These are phyloP conservation scores for Hyles lineata DNA, from an alignment of 2,888 invertebrate species.

Conservation along the genomic window DNA sequence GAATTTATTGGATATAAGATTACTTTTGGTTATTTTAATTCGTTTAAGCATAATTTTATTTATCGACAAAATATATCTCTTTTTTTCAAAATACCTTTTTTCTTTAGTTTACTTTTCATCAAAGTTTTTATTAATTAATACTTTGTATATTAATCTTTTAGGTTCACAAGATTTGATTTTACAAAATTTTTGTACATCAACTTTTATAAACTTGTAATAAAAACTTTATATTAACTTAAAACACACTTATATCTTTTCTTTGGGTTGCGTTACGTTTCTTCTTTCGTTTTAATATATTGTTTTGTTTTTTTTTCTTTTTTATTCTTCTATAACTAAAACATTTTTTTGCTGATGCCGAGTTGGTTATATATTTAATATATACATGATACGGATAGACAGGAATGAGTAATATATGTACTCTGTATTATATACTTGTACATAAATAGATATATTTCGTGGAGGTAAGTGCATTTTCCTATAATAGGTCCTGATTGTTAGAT, in stretches of 20 bases:
- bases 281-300: constrained; percentile 37
- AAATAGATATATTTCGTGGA: constrained; percentile 42
- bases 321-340: constrained; percentile 34
- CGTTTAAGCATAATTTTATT: not conserved
- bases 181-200: constrained; percentile 1
- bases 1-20: no score
- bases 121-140: not conserved
- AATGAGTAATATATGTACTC: constrained; percentile 35
- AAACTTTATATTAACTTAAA: not conserved
- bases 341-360: constrained; percentile 63
- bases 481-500: constrained; percentile 54
- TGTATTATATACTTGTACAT: constrained; percentile 23
- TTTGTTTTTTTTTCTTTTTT: constrained; percentile 37
- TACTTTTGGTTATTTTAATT: not conserved
- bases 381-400: constrained; percentile 30
- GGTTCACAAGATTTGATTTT: not conserved
- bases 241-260: constrained; percentile 36
- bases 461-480: constrained; percentile 55
- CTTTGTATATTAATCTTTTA: not conserved
- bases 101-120: not conserved
- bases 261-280: constrained; percentile 60
- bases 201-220: not conserved
- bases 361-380: constrained; percentile 39
- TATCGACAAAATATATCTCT: not conserved
- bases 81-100: not conserved